A percentile compares a stretch with the other conserved stretches of the same genome.
phyloP scores from a whole-genome alignment of 2,888 invertebrate species.

The Lordiphosa fenestrarum region DNA sequence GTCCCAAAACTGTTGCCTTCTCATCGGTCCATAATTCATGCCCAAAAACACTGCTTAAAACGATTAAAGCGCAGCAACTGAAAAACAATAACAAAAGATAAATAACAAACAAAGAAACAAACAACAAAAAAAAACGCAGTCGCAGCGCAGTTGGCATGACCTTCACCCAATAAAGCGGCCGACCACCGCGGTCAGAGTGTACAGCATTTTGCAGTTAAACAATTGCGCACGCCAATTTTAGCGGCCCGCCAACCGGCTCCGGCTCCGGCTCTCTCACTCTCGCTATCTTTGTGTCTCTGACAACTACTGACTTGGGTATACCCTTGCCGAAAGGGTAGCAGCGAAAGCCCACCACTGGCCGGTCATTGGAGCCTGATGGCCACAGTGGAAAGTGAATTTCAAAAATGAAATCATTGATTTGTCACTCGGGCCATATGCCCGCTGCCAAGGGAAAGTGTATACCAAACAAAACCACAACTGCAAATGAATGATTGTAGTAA shows the following conservation, averaged over 20 bases:
- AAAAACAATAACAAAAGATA: conserved; percentile 15
- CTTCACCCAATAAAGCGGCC: conserved; percentile 67
- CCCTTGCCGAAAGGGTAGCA: conserved; percentile 8
- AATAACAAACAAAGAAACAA: conserved; percentile 8
- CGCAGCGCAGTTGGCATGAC: conserved; percentile 48
- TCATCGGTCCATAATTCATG: no score
- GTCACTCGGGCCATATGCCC: no score
- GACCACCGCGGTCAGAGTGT: conserved; percentile 56
- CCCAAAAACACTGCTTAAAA: no score
- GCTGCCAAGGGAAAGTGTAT: neutral
- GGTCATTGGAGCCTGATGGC: no score
- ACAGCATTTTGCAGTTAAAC: conserved; percentile 56
- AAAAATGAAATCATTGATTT: no score
- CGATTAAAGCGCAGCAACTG: conserved; percentile 4
- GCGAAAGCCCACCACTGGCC: no score
- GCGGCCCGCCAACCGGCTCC: conserved; percentile 12
- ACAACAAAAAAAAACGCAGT: conserved; percentile 31
- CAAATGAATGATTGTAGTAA: conserved; percentile 35
- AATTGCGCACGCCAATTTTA: conserved; percentile 51
- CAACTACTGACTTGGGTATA: conserved; percentile 25
- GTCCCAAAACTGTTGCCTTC: no score
- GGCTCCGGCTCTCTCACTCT: conserved; percentile 9
- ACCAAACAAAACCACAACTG: conserved; percentile 12
- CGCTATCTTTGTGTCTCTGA: neutral
- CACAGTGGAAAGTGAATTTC: no score